These are phyloP conservation scores for Acromyrmex echinatior DNA, from an alignment of 1,140 invertebrate genomes.

Conservation along the genomic window DNA sequence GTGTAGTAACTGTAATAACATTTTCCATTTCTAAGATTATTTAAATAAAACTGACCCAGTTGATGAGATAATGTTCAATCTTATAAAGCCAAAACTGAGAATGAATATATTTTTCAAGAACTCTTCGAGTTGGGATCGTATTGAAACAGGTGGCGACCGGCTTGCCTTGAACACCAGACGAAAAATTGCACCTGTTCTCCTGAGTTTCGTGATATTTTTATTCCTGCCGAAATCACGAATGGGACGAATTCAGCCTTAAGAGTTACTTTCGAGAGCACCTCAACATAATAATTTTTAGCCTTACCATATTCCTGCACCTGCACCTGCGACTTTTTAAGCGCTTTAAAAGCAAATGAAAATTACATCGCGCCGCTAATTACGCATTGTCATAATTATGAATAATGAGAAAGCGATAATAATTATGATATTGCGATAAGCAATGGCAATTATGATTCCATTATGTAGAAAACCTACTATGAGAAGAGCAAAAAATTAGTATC, in stretches of 20 bases:
- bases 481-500: neutral
- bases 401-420: slow-evolving; percentile 39
- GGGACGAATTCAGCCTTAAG: slow-evolving; percentile 34
- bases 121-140: slow-evolving; percentile 57
- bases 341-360: slow-evolving; percentile 13
- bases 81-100: neutral
- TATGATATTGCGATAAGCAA: slow-evolving; percentile 13
- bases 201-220: slow-evolving; percentile 56
- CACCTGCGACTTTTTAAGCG: slow-evolving; percentile 48
- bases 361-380: slow-evolving; percentile 37
- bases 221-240: slow-evolving; percentile 51
- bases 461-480: neutral
- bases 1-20: neutral
- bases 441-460: slow-evolving; percentile 30
- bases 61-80: slow-evolving; percentile 11
- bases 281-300: slow-evolving; percentile 54
- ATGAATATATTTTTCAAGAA: slow-evolving; percentile 64
- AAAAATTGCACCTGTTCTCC: slow-evolving; percentile 74
- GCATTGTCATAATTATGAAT: slow-evolving; percentile 22
- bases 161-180: slow-evolving; percentile 73
- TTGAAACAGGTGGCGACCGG: slow-evolving; percentile 76
- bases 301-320: slow-evolving; percentile 34
- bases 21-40: slow-evolving; percentile 33
- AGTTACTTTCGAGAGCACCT: slow-evolving; percentile 50
- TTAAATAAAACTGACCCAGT: slow-evolving; percentile 34